phyloP scores from a whole-genome alignment of 2,113 vertebrate species.

The Dasyurus viverrinus region DNA sequence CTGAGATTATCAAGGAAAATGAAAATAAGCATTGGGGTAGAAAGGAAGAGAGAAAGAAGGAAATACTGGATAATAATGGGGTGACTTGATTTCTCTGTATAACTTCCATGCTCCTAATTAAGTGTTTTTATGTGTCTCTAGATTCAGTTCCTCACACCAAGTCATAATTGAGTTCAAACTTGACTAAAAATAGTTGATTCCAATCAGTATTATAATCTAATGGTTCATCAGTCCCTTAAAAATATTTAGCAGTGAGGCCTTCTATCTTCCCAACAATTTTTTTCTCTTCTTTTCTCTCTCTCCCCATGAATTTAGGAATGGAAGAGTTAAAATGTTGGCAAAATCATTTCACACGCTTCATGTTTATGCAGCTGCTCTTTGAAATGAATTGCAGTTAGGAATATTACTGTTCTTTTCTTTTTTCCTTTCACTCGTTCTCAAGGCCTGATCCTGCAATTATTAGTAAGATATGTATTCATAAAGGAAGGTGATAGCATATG shows the following conservation, averaged over 20 bases:
- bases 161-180: not conserved
- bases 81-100: not conserved
- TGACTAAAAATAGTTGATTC: not conserved
- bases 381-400: conserved; percentile 33
- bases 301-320: not conserved
- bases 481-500: conserved; percentile 34
- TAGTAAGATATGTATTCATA: conserved; percentile 42
- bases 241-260: not conserved
- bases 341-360: conserved; percentile 14
- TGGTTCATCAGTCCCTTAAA: conserved; percentile 25
- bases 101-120: not conserved
- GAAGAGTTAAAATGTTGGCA: conserved; percentile 8
- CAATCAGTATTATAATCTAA: not conserved
- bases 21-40: not conserved
- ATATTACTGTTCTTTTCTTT: conserved; percentile 15
- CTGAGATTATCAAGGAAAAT: not conserved
- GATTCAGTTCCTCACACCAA: not conserved
- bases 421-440: conserved; percentile 5
- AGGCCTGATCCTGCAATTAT: conserved; percentile 1
- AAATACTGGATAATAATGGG: not conserved
- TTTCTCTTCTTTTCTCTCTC: not conserved
- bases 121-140: not conserved
- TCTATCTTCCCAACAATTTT: not conserved
- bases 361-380: conserved; percentile 25
- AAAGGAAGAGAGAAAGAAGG: not conserved